Evolutionary conservation across 2,797 vertebrate species (phyloP).

Genomic region (Galaxias olidus): DNA sequence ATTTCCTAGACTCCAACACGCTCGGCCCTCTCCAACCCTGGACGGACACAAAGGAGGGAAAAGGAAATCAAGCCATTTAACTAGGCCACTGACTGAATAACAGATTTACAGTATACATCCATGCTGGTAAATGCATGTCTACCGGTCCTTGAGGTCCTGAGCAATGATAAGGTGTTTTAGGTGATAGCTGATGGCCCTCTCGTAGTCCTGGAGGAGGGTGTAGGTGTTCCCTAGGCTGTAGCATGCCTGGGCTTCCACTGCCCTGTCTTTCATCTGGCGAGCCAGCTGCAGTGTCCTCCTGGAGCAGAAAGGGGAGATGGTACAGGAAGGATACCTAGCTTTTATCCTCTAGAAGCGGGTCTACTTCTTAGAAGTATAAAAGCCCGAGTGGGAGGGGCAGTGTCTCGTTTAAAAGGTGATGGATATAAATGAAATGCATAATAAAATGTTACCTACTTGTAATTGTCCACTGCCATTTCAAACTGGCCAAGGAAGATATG

Average conservation of each 20-base stretch:
- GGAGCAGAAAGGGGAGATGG: slow-evolving; percentile 19
- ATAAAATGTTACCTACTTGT: slow-evolving; percentile 93
- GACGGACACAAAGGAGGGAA: slow-evolving; percentile 49
- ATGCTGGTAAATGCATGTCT: not conserved
- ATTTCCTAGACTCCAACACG: slow-evolving; percentile 97
- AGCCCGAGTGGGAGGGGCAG: no score
- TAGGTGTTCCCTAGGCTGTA: slow-evolving; percentile 96
- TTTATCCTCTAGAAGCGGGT: no score
- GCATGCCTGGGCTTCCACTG: slow-evolving; percentile 94
- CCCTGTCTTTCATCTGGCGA: slow-evolving; percentile 88
- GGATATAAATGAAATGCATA: not conserved
- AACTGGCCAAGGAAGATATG: slow-evolving; percentile 94
- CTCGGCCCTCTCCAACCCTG: slow-evolving; percentile 95
- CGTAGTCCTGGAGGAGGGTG: slow-evolving; percentile 93
- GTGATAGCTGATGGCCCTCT: slow-evolving; percentile 93
- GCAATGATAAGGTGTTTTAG: slow-evolving; percentile 93
- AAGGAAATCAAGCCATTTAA: not conserved
- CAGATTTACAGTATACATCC: no score
- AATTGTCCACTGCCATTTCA: slow-evolving; percentile 90
- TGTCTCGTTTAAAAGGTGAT: no score
- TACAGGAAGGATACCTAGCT: no score
- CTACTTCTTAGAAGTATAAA: no score
- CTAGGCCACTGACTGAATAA: not conserved
- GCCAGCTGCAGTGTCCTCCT: slow-evolving; percentile 92
- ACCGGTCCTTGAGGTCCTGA: slow-evolving; percentile 90